These are phyloP conservation scores for Luperina nickerlii DNA, from an alignment of 2,888 invertebrate species.

Conservation along the genomic window DNA sequence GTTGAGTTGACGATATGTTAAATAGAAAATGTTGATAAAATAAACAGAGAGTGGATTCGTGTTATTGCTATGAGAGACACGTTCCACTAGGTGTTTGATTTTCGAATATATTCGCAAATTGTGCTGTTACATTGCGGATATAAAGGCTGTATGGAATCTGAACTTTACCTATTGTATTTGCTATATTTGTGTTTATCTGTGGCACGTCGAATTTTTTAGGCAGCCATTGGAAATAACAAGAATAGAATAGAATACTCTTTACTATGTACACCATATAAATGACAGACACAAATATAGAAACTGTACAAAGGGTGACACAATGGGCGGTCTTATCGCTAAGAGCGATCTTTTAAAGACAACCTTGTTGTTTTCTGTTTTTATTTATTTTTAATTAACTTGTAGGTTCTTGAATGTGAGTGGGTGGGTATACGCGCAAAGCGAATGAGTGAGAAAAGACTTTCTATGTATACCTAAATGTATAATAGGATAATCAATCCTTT, in stretches of 20 bases:
- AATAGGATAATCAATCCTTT: constrained; percentile 17
- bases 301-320: no score
- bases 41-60: constrained; percentile 42
- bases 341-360: no score
- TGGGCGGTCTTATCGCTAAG: no score
- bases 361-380: not conserved
- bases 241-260: no score
- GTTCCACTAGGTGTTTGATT: constrained; percentile 57
- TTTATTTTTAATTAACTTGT: not conserved
- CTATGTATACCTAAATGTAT: not conserved
- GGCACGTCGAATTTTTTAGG: not conserved
- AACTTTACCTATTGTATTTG: constrained; percentile 27
- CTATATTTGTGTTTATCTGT: constrained; percentile 34
- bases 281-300: no score
- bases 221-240: not conserved
- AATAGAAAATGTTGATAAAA: constrained; percentile 55
- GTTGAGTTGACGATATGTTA: constrained; percentile 48
- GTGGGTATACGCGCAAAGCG: not conserved
- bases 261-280: no score
- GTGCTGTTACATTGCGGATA: constrained; percentile 33
- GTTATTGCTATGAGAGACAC: constrained; percentile 48
- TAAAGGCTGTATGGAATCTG: constrained; percentile 31
- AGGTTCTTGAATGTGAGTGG: not conserved
- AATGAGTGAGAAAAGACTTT: not conserved
- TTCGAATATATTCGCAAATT: constrained; percentile 52